Evolutionary conservation across 2,113 vertebrate species (phyloP).

Genomic region (Halichoerus grypus): DNA sequence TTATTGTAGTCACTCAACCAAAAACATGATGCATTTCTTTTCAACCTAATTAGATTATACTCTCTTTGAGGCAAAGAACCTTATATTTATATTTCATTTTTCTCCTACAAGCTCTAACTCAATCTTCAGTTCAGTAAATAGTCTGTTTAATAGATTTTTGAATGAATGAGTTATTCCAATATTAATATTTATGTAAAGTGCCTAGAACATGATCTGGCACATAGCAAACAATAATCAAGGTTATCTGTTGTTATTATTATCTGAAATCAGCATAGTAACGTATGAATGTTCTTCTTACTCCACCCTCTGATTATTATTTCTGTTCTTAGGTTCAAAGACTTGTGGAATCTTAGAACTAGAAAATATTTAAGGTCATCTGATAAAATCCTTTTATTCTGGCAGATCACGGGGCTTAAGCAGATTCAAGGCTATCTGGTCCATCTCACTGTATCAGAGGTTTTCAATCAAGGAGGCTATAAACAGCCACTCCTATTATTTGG

Average conservation of each 20-base stretch:
- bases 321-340: conserved; percentile 2
- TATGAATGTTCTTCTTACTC: not conserved
- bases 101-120: not conserved
- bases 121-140: conserved; percentile 37
- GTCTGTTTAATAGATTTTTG: conserved; percentile 29
- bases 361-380: not conserved
- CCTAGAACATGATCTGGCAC: not conserved
- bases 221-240: not conserved
- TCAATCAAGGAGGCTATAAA: not conserved
- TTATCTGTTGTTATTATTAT: not conserved
- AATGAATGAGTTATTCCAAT: not conserved
- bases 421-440: not conserved
- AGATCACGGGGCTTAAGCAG: not conserved
- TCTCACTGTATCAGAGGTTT: not conserved
- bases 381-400: not conserved
- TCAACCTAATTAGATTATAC: not conserved
- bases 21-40: not conserved
- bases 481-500: not conserved
- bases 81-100: conserved; percentile 43
- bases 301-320: conserved; percentile 22
- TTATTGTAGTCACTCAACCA: not conserved
- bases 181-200: not conserved
- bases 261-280: not conserved
- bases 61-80: not conserved
- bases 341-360: conserved; percentile 45